Base-by-base conservation (phyloP, 2,888 invertebrate genomes). In the Odontothrips loti region DNA sequence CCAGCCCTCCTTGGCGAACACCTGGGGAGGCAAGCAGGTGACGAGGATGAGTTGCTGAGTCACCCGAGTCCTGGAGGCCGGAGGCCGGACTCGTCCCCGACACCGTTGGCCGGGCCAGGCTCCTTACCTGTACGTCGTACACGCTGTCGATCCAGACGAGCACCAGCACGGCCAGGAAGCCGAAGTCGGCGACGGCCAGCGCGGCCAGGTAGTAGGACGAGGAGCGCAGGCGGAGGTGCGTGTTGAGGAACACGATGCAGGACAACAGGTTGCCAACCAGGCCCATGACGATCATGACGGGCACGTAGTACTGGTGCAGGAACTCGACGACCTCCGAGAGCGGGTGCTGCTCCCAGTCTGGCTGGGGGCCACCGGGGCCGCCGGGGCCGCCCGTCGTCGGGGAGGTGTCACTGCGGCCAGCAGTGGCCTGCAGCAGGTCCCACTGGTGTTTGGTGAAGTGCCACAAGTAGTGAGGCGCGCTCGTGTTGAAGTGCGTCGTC, bases 191-290 rank as follows among this genome's bases (percentile, higher is more conserved):
- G 0, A 89, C 86, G 4, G 92, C 90, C 79, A 92, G 86, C 0
- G 91, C 91, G 0, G 91, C 91, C 81, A 92, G 86, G 84, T 92
- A 92, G 83, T 91, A 91, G 84, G 91, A 91, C 2, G 92, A 92
- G 81, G 91, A 91, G 29, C 91, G 87, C 87, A 90, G 88, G 84
- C 90, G 90, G 51, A 92, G 87, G 83, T 90, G 90, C 0, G 91
- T 91, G 80, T 89, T 90, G 17, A 91, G 86, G 84, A 92, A 91
- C 0, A 92, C 91, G 2, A 90, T 85, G 84, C 90, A 90, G 0
- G 91, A 91, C 3, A 91, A 84, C 0, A 90, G 84, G 84, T 92
- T 92, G 0, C 92, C 92, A 0, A 91, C 85, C 12, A 92, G 86
- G 0, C 92, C 92, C 34, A 92, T 85, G 0, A 89, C 85, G 80